Conservation (phyloP, 2,113 vertebrate species). For the Vulpes vulpes region DNA sequence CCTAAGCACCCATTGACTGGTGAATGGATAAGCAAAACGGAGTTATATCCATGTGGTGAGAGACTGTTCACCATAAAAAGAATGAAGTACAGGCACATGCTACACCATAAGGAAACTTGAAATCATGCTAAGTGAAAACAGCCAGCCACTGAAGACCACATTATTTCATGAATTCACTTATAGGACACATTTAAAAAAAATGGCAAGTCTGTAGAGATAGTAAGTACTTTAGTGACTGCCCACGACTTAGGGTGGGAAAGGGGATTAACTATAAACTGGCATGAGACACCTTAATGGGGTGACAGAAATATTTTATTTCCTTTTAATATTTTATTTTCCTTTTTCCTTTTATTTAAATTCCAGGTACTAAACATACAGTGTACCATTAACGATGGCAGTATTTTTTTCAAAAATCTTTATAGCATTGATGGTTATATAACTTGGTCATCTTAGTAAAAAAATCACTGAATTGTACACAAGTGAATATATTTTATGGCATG, state of each 20-base stretch:
- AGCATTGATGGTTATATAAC: neutral
- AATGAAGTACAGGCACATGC: neutral
- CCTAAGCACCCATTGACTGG: neutral
- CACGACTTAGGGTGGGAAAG: neutral
- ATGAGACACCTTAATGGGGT: neutral
- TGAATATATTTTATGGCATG: neutral
- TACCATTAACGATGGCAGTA: neutral
- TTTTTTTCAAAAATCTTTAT: neutral
- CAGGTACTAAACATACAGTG: neutral
- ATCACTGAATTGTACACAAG: neutral
- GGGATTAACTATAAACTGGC: neutral
- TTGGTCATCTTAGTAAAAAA: neutral
- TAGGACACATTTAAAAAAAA: neutral
- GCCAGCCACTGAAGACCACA: neutral
- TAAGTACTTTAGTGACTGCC: neutral
- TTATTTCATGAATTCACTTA: neutral
- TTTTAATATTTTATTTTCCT: neutral
- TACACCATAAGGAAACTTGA: neutral
- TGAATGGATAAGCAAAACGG: neutral
- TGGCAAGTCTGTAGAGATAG: neutral
- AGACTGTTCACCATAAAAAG: neutral
- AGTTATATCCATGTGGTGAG: neutral
- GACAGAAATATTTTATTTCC: neutral
- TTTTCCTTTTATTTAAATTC: neutral
- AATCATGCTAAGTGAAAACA: neutral